Conservation (phyloP, 2,888 invertebrate species). For the Lathronympha strigana region DNA sequence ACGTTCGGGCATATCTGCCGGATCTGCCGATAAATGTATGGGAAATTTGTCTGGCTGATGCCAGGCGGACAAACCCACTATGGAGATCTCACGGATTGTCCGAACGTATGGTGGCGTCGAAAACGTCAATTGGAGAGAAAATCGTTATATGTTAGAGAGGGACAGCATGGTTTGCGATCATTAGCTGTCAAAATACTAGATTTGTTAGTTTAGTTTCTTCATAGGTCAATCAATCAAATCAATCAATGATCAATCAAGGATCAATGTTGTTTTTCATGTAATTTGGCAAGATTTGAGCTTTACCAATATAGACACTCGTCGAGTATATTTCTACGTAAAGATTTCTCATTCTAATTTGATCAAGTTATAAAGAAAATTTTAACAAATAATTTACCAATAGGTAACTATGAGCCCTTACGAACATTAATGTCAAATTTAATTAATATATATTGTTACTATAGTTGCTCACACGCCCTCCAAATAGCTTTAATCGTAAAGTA, state of each 20-base stretch:
- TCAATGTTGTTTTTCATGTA: no score
- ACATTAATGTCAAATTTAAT: constrained; percentile 24
- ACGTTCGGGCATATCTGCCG: no score
- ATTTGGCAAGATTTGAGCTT: background rate
- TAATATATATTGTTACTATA: constrained; percentile 23
- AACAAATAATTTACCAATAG: constrained; percentile 13
- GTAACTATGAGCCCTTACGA: background rate
- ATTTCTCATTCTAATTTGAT: background rate
- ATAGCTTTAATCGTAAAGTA: constrained; percentile 48
- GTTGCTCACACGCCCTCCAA: constrained; percentile 22
- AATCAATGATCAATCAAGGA: no score
- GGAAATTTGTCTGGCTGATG: no score
- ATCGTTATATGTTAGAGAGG: no score
- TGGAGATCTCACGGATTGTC: no score
- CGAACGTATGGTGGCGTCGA: no score
- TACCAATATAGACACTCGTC: background rate
- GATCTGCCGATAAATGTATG: no score
- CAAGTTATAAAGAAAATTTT: background rate
- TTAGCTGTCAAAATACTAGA: background rate
- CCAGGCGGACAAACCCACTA: no score
- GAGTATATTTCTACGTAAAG: background rate
- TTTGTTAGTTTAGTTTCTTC: background rate
- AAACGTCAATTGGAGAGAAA: no score
- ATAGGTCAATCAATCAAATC: no score
- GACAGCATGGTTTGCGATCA: background rate